These are phyloP conservation scores for Haliclona indistincta DNA, from an alignment of 37 sponge, comb jelly and placozoan species.

Conservation along the genomic window DNA sequence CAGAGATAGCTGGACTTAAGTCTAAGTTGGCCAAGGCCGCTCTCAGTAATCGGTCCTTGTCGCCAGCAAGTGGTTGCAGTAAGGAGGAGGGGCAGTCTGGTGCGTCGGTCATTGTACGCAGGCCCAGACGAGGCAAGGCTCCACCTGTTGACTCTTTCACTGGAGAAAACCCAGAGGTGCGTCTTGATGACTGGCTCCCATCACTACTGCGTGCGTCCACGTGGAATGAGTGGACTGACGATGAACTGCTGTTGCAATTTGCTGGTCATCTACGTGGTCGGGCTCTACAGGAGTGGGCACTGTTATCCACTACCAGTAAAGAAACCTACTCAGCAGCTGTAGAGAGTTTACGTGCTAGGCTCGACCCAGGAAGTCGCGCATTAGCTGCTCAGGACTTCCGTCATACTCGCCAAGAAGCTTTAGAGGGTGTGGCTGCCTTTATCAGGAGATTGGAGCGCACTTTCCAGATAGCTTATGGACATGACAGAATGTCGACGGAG, in stretches of 20 bases:
- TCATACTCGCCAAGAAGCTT: conserved; percentile 25
- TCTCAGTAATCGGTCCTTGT: background rate
- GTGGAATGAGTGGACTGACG: conserved; percentile 60
- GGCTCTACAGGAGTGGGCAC: conserved; percentile 21
- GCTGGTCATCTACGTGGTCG: conserved; percentile 47
- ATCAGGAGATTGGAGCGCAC: conserved; percentile 28
- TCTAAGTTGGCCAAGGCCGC: background rate
- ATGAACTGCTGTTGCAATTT: conserved; percentile 37
- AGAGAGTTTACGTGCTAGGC: background rate
- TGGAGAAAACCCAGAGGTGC: conserved; percentile 32
- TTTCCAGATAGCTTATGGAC: conserved; percentile 49
- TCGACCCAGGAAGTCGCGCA: conserved; percentile 37
- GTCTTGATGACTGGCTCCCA: conserved; percentile 42
- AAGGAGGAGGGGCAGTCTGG: background rate
- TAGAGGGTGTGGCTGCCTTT: conserved; percentile 41
- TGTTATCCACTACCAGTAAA: background rate
- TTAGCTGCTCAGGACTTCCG: conserved; percentile 67
- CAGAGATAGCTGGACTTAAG: background rate
- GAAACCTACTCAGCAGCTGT: background rate
- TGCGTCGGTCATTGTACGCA: background rate
- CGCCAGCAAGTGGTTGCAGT: background rate
- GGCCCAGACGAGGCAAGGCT: conserved; percentile 28
- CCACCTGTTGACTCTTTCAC: conserved; percentile 47
- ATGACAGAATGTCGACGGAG: conserved; percentile 25
- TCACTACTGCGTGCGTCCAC: conserved; percentile 28